A percentile compares a stretch with the other conserved stretches of the same genome.
Evolutionary conservation across 2,888 invertebrate genomes (phyloP).

Genomic region (Cotesia congregata): DNA sequence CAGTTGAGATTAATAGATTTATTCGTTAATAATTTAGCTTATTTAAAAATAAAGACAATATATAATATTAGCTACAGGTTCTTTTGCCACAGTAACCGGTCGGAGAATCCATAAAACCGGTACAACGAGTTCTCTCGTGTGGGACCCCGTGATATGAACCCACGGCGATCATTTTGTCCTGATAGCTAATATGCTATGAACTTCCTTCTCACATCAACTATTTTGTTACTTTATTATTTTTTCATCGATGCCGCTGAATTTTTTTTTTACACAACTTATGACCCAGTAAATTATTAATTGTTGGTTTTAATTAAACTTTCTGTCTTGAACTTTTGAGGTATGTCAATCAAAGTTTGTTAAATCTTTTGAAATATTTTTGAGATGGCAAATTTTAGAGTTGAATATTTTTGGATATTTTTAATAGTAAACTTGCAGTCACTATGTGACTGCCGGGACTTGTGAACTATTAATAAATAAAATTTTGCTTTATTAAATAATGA

Average conservation of each 20-base stretch:
- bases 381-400: no score
- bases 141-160: slow-evolving; percentile 25
- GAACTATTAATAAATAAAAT: no score
- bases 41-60: not conserved
- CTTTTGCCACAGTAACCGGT: slow-evolving; percentile 20
- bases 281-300: no score
- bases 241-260: not conserved
- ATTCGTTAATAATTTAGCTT: not conserved
- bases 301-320: no score
- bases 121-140: slow-evolving; percentile 24
- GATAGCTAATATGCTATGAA: not conserved
- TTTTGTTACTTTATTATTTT: not conserved
- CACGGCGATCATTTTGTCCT: slow-evolving; percentile 17
- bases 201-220: not conserved
- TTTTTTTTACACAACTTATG: not conserved
- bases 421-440: no score
- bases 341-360: no score
- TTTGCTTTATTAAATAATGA: no score
- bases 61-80: slow-evolving; percentile 1
- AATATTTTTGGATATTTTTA: no score
- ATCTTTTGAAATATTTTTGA: no score
- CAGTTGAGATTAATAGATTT: not conserved
- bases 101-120: slow-evolving; percentile 25
- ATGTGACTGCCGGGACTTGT: no score
- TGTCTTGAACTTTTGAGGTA: no score